Evolutionary conservation across 2,797 vertebrate genomes (phyloP).

Genomic region (Lepus oiostolus): DNA sequence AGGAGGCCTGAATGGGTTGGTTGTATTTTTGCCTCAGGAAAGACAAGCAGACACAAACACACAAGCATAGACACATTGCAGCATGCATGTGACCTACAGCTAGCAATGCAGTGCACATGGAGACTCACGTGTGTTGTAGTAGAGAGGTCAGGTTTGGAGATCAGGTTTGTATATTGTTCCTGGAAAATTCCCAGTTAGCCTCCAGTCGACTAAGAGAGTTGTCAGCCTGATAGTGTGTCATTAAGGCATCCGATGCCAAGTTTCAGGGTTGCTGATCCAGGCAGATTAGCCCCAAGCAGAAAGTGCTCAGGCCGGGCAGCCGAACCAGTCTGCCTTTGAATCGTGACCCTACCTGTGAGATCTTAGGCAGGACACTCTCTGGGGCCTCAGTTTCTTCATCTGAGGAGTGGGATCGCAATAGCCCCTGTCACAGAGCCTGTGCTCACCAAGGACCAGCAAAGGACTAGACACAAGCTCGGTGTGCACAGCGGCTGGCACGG

Average conservation of each 20-base stretch:
- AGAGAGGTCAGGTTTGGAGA: background rate
- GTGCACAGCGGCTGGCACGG: background rate
- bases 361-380: background rate
- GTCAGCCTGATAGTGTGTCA: background rate
- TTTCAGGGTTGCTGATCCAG: background rate
- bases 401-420: background rate
- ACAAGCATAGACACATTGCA: background rate
- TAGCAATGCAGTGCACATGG: background rate
- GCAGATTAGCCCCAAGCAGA: background rate
- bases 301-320: background rate
- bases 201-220: background rate
- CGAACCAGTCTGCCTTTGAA: slow-evolving; percentile 35
- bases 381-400: slow-evolving; percentile 26
- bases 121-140: background rate
- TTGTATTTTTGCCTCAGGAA: slow-evolving; percentile 23
- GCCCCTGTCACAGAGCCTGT: background rate
- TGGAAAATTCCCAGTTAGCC: slow-evolving; percentile 51
- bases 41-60: background rate
- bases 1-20: background rate
- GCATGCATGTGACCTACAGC: background rate
- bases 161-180: background rate
- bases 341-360: background rate
- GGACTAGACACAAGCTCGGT: background rate
- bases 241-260: background rate
- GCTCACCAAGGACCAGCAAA: background rate